phyloP scores from a whole-genome alignment of 2,113 vertebrate genomes.

The Cebidichthys violaceus region DNA sequence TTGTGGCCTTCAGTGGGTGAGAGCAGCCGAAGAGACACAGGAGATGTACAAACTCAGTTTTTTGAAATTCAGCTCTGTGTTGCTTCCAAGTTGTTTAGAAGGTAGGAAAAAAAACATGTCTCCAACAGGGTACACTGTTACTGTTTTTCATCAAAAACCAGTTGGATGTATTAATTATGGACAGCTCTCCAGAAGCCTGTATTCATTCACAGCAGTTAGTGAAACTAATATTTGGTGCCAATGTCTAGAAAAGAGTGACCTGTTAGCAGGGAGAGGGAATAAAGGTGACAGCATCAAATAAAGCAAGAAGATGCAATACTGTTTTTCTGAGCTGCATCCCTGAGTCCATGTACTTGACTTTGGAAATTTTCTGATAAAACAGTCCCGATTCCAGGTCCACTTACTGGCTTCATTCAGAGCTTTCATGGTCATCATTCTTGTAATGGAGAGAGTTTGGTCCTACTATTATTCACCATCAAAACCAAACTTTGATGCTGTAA shows the following conservation, averaged over 20 bases:
- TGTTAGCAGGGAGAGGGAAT: background rate
- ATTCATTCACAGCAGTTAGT: background rate
- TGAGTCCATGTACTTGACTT: background rate
- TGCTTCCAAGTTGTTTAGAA: slow-evolving; percentile 48
- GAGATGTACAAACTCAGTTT: slow-evolving; percentile 34
- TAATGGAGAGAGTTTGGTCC: background rate
- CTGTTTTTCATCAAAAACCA: slow-evolving; percentile 4
- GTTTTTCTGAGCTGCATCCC: background rate
- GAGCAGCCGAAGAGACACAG: slow-evolving; percentile 17
- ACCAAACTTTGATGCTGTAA: background rate
- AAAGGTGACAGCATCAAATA: background rate
- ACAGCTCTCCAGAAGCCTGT: slow-evolving; percentile 21
- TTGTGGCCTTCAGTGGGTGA: slow-evolving; percentile 37
- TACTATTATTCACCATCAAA: background rate
- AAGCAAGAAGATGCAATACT: background rate
- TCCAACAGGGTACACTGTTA: slow-evolving; percentile 2
- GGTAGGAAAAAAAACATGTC: background rate
- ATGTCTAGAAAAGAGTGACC: background rate
- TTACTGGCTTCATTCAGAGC: background rate
- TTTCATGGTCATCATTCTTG: background rate
- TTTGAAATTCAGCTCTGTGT: slow-evolving; percentile 47
- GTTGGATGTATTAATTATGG: slow-evolving; percentile 47
- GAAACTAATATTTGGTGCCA: background rate
- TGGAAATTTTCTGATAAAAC: background rate
- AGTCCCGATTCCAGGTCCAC: background rate